Conservation (phyloP, 2,797 vertebrate genomes). For the Alexandromys oeconomus region DNA sequence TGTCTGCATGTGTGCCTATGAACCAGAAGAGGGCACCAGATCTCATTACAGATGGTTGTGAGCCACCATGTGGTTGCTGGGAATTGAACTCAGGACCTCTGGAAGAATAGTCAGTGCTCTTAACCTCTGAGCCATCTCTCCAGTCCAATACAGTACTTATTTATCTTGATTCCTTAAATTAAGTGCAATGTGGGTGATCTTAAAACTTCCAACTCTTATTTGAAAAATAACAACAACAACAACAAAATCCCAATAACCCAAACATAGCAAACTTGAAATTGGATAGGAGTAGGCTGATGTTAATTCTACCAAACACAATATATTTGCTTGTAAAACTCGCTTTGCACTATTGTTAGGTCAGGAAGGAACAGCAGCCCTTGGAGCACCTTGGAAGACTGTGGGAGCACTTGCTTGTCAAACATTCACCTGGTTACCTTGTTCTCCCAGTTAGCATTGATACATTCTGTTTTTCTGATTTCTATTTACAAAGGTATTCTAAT, state of each 20-base stretch:
- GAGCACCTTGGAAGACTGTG: background rate
- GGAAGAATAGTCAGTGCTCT: no score
- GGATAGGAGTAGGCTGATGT: background rate
- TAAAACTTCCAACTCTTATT: background rate
- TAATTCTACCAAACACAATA: constrained; percentile 20
- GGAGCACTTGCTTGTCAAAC: constrained; percentile 6
- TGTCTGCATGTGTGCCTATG: no score
- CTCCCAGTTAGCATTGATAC: background rate
- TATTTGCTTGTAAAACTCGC: constrained; percentile 22
- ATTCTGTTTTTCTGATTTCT: constrained; percentile 1
- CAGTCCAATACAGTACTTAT: background rate
- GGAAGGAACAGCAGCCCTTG: background rate
- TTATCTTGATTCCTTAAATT: constrained; percentile 33
- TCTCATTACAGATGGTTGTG: no score
- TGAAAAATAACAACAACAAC: background rate
- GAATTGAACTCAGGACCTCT: no score
- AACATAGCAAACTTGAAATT: constrained; percentile 4
- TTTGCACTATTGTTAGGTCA: background rate
- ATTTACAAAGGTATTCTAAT: background rate
- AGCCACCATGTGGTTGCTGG: no score
- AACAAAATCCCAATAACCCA: background rate
- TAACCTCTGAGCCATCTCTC: no score
- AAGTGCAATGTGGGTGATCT: constrained; percentile 14
- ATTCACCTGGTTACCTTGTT: constrained; percentile 3
- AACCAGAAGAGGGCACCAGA: no score